phyloP scores from a whole-genome alignment of 2,113 vertebrate genomes.

The Xiphophorus hellerii region DNA sequence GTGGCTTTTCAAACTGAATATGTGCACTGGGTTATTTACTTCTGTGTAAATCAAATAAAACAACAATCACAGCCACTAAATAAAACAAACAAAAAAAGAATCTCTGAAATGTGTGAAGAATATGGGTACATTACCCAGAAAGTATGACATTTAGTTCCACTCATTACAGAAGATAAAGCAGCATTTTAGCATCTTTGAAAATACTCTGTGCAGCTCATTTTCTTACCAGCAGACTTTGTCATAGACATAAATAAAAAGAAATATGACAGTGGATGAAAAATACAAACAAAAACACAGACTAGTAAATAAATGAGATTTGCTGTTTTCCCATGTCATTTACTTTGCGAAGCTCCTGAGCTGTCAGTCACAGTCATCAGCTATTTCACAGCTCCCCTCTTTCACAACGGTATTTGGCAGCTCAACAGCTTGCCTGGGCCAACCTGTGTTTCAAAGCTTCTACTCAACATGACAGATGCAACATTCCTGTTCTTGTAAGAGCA shows the following conservation, averaged over 20 bases:
- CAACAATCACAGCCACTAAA: neutral
- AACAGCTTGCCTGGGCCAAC: conserved; percentile 31
- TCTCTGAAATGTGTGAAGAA: neutral
- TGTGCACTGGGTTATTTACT: neutral
- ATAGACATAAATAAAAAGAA: conserved; percentile 30
- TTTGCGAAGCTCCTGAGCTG: conserved; percentile 37
- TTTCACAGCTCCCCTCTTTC: conserved; percentile 50
- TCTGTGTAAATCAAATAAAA: neutral
- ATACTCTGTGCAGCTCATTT: neutral
- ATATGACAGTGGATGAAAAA: conserved; percentile 13
- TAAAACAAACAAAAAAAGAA: neutral
- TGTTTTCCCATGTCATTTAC: conserved; percentile 38
- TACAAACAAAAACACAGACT: conserved; percentile 10
- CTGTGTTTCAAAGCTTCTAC: conserved; percentile 34
- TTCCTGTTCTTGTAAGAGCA: conserved; percentile 20
- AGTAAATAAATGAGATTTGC: conserved; percentile 18
- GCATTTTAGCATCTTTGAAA: conserved; percentile 1
- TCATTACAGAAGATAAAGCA: conserved; percentile 8
- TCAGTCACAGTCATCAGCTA: conserved; percentile 41
- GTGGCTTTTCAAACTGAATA: neutral
- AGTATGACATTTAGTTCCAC: neutral
- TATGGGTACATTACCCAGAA: neutral
- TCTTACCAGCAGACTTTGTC: conserved; percentile 1
- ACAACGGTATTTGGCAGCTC: conserved; percentile 42
- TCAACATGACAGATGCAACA: conserved; percentile 31